Base-by-base conservation (phyloP, 2,113 vertebrate species). In the Donacobius atricapilla region DNA sequence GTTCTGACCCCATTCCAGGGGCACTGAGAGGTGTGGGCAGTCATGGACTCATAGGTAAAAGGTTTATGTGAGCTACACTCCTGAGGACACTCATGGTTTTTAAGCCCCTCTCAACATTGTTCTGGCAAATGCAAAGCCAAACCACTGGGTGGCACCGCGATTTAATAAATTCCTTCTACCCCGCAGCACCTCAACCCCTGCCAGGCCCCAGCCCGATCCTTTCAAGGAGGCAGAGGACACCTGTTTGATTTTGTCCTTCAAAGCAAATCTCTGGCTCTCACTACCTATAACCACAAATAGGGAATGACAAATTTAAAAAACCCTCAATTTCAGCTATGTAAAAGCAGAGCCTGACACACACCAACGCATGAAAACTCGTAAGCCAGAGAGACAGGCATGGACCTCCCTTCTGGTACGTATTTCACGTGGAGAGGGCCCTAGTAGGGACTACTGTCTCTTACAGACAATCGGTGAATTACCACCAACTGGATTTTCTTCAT, bases 111-210 rank as follows among this genome's bases (percentile, higher is more conserved):
- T 78, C 10, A 10, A 47, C 45, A 31, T 23, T n/a, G 35, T 3
- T 78, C 31, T 16, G 68, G 72, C 57, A 81, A 77, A 83, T 60
- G 68, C 78, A 83, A 65, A 64, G 12, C 28, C 53, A 76, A 30
- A 69, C 95, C 95, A 87, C 91, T 24, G 58, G 86, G 87, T 87
- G 95, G 94, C 94, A 93, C 27, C 31, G 1, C 47, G 40, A 42
- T 44, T 69, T 76, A 91, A 85, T 30, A 48, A 87, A 94, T 72
- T 22, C 19, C 12, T 23, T 61, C 42, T 30, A 71, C 39, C 11
- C 9, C 22, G 47, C 39, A 61, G 47, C 35, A 90, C 16, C 16
- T 28, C 37, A 56, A 23, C 6, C 45, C 35, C 3, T 13, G 53
- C 13, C 14, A 76, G 42, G 45, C 17, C 23, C 16, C 16, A 44